Evolutionary conservation across 2,797 vertebrate genomes (phyloP).

Genomic region (Melanotaenia parkinsoni): DNA sequence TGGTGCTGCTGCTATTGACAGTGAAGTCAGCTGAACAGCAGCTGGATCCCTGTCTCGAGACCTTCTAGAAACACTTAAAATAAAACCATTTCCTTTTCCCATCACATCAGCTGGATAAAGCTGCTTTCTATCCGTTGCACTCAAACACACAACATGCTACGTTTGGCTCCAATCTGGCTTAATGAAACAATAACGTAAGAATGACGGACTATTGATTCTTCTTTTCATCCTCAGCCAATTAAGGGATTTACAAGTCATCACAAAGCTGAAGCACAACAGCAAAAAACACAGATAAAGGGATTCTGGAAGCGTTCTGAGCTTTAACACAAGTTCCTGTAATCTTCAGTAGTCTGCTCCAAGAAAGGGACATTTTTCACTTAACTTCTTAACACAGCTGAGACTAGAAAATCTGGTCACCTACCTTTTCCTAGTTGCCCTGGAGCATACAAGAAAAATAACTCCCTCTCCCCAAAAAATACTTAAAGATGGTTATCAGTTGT

Average conservation of each 20-base stretch:
- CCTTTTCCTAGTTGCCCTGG: neutral
- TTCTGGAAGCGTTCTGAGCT: constrained; percentile 7
- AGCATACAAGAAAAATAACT: neutral
- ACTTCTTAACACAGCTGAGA: neutral
- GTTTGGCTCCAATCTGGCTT: constrained; percentile 27
- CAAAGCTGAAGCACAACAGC: constrained; percentile 19
- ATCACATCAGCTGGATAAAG: constrained; percentile 41
- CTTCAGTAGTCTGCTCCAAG: neutral
- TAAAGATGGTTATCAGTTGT: neutral
- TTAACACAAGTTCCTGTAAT: constrained; percentile 3
- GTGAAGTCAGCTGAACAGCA: constrained; percentile 76
- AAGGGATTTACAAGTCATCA: constrained; percentile 38
- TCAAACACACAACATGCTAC: constrained; percentile 4
- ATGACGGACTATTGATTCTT: constrained; percentile 51
- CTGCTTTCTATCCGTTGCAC: constrained; percentile 10
- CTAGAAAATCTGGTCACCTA: constrained; percentile 2
- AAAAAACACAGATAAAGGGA: constrained; percentile 24
- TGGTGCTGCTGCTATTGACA: constrained; percentile 44
- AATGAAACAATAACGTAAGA: constrained; percentile 33
- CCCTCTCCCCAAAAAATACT: neutral
- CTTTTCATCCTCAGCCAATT: constrained; percentile 39
- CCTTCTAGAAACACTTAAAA: constrained; percentile 26
- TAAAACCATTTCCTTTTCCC: constrained; percentile 34
- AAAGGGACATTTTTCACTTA: neutral
- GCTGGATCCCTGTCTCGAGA: constrained; percentile 58